Percentiles rank a stretch among this genome's conserved stretches.
phyloP scores from a whole-genome alignment of 2,888 invertebrate species.

The Dryomyza anilis region DNA sequence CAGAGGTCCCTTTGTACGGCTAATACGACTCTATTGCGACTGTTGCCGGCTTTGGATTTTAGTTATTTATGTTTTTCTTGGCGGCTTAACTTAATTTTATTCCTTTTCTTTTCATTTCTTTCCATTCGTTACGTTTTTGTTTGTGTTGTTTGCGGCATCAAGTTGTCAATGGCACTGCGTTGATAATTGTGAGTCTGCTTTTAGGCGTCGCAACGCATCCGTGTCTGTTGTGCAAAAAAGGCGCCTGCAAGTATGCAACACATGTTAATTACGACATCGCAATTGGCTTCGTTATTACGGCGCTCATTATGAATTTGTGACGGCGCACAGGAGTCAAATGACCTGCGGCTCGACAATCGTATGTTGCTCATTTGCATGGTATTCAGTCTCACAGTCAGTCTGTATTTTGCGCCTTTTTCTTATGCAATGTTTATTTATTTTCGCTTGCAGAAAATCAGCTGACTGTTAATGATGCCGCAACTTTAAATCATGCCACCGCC shows the following conservation, averaged over 20 bases:
- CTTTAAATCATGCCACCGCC: no score
- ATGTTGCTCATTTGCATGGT: neutral
- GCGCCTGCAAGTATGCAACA: slow-evolving; percentile 19
- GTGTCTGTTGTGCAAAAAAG: neutral
- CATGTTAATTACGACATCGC: slow-evolving; percentile 2
- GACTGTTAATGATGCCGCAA: neutral
- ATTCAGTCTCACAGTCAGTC: neutral
- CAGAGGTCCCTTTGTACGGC: neutral
- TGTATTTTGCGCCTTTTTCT: neutral
- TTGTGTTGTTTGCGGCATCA: neutral
- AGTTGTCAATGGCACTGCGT: neutral
- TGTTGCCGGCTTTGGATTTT: neutral
- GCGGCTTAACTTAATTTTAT: neutral
- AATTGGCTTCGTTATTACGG: slow-evolving; percentile 14
- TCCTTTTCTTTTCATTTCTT: neutral
- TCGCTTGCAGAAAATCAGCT: neutral
- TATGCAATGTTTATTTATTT: slow-evolving; percentile 17
- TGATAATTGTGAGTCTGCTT: neutral
- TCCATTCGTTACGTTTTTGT: neutral
- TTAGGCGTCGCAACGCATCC: neutral
- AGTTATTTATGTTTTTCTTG: neutral
- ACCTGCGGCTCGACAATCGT: slow-evolving; percentile 18
- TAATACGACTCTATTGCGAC: neutral
- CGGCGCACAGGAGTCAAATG: slow-evolving; percentile 18
- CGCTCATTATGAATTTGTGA: neutral